These are phyloP conservation scores for Coregonus ussuriensis DNA, from an alignment of 2,797 vertebrate genomes.

Conservation along the genomic window DNA sequence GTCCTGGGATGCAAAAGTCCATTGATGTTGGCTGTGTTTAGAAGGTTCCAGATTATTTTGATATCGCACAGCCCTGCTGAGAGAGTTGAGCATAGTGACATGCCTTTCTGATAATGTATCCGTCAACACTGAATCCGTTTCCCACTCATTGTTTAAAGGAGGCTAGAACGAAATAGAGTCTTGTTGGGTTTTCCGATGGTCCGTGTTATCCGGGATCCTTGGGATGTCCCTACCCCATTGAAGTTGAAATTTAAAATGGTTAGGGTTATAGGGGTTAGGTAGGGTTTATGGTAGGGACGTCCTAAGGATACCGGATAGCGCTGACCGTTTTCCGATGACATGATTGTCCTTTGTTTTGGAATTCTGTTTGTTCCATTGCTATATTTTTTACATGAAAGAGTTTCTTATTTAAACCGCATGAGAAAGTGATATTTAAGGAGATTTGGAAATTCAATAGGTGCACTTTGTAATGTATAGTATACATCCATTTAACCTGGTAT, in stretches of 20 bases:
- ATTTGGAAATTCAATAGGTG: neutral
- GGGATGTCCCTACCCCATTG: too few species aligned
- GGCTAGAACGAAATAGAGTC: conserved; percentile 40
- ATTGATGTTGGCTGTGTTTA: neutral
- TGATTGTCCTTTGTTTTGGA: conserved; percentile 38
- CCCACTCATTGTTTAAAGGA: conserved; percentile 43
- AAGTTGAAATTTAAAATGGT: too few species aligned
- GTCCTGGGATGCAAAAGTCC: neutral
- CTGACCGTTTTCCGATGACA: conserved; percentile 42
- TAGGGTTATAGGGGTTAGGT: neutral
- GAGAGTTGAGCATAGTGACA: neutral
- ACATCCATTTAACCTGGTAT: neutral
- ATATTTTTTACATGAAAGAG: neutral
- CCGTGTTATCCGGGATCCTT: too few species aligned
- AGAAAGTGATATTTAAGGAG: neutral
- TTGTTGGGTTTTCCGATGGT: conserved; percentile 32
- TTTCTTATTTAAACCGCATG: neutral
- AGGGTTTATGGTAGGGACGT: neutral
- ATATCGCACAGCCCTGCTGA: neutral
- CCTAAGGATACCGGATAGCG: too few species aligned
- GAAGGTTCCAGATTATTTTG: neutral
- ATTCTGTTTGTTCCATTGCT: conserved; percentile 24
- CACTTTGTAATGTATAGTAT: neutral
- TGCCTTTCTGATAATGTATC: neutral
- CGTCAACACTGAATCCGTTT: conserved; percentile 9